Evolutionary conservation across 2,888 invertebrate species (phyloP).

Genomic region (Agrotis clavis): DNA sequence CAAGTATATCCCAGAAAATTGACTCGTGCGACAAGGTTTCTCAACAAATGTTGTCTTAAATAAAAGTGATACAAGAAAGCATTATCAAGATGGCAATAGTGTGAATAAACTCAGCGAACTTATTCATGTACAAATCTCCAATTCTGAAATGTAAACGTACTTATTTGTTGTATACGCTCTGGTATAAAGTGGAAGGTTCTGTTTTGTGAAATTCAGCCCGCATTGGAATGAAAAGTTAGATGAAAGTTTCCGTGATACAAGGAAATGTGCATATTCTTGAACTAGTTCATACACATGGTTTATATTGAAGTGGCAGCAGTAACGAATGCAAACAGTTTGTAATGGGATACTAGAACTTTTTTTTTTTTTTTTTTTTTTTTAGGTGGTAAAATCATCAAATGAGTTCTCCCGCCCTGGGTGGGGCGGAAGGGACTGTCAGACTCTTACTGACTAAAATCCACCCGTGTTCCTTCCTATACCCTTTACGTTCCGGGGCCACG

Average conservation of each 20-base stretch:
- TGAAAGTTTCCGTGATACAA: constrained; percentile 65
- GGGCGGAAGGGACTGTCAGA: no score
- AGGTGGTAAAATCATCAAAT: no score
- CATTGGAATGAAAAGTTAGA: constrained; percentile 68
- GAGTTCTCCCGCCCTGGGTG: no score
- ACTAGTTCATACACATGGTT: constrained; percentile 56
- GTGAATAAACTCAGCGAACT: constrained; percentile 53
- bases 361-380: no score
- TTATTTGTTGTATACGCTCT: constrained; percentile 50
- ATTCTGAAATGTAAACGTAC: constrained; percentile 53
- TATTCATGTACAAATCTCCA: constrained; percentile 49
- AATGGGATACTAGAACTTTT: constrained; percentile 25
- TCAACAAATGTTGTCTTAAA: not conserved
- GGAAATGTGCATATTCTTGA: constrained; percentile 65
- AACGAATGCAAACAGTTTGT: constrained; percentile 57
- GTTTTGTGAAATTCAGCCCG: constrained; percentile 68
- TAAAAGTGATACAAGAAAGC: constrained; percentile 20
- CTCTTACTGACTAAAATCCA: no score
- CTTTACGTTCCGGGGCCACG: no score
- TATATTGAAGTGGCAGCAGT: constrained; percentile 57
- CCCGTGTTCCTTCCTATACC: no score
- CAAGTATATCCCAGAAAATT: not conserved
- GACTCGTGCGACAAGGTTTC: not conserved
- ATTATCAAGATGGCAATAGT: constrained; percentile 42
- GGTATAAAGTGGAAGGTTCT: constrained; percentile 58